Percentiles rank a stretch among this genome's conserved stretches.
Evolutionary conservation across 2,888 invertebrate genomes (phyloP).

Genomic region (Drosophila robusta): DNA sequence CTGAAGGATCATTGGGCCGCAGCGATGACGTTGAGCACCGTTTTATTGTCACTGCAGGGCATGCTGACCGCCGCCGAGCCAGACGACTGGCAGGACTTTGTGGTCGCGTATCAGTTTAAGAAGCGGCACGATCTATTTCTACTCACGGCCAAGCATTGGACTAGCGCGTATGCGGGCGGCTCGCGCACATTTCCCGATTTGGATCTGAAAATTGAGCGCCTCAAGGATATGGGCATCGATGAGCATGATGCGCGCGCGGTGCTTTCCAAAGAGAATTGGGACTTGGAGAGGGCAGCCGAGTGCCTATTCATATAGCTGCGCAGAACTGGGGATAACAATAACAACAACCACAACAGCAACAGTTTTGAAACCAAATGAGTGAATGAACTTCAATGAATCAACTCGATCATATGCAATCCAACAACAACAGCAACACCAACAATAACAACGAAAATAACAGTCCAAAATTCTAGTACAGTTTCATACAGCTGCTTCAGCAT

Average conservation of each 20-base stretch:
- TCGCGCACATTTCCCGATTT: conserved; percentile 91
- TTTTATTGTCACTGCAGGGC: conserved; percentile 97
- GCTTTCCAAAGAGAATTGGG: conserved; percentile 96
- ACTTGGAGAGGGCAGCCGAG: conserved; percentile 96
- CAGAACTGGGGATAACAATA: conserved; percentile 9
- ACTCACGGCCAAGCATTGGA: conserved; percentile 98
- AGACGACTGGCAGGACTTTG: conserved; percentile 97
- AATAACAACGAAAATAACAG: conserved; percentile 9
- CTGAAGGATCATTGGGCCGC: conserved; percentile 99
- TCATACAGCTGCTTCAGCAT: background rate
- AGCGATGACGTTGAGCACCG: conserved; percentile 98
- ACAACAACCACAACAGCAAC: conserved; percentile 16
- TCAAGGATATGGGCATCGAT: conserved; percentile 97
- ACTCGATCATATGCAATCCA: conserved; percentile 1
- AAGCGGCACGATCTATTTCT: conserved; percentile 94
- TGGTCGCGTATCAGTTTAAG: conserved; percentile 98
- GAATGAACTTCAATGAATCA: conserved; percentile 1
- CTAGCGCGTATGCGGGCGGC: conserved; percentile 96
- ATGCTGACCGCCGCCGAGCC: conserved; percentile 96
- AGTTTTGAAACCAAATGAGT: conserved; percentile 11
- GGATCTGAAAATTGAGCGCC: conserved; percentile 93
- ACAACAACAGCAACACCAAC: background rate
- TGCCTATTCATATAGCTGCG: conserved; percentile 91
- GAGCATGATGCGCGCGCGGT: conserved; percentile 95
- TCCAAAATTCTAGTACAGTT: conserved; percentile 34